Evolutionary conservation across 2,797 vertebrate species (phyloP).

Genomic region (Muraenolepis orangiensis): DNA sequence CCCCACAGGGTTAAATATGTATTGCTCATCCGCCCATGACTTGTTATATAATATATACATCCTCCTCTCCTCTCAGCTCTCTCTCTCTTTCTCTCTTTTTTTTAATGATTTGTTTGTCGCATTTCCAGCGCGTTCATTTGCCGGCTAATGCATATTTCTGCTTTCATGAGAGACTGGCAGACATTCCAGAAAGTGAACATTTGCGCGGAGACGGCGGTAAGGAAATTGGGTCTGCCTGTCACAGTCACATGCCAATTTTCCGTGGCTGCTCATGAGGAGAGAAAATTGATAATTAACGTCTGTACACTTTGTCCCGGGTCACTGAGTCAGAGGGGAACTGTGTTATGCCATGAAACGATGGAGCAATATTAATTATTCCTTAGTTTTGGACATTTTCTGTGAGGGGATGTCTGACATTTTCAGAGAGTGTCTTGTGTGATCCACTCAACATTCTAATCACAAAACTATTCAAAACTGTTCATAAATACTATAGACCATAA

Average conservation of each 20-base stretch:
- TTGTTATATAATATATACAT: neutral
- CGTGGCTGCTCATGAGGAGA: slow-evolving; percentile 17
- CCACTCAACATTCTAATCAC: neutral
- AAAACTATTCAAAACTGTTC: neutral
- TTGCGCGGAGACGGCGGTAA: slow-evolving; percentile 9
- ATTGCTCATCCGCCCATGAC: neutral
- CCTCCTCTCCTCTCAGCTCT: neutral
- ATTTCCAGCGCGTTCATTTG: slow-evolving; percentile 41
- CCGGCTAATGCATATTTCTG: slow-evolving; percentile 43
- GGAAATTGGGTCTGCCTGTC: slow-evolving; percentile 27
- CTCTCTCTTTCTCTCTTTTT: neutral
- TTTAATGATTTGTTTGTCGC: slow-evolving; percentile 22
- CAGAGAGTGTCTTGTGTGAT: neutral
- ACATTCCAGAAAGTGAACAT: slow-evolving; percentile 41
- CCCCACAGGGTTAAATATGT: neutral
- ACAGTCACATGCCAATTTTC: slow-evolving; percentile 21
- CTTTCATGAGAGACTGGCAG: slow-evolving; percentile 38
- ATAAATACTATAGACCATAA: neutral
- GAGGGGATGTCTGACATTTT: neutral
- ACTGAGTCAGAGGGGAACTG: slow-evolving; percentile 17
- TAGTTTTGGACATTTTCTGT: neutral
- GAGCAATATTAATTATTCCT: neutral
- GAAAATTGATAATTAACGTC: slow-evolving; percentile 44
- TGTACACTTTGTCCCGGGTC: slow-evolving; percentile 24
- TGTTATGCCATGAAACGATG: slow-evolving; percentile 26